Evolutionary conservation across 2,888 invertebrate species (phyloP).

Genomic region (Villa cingulata): DNA sequence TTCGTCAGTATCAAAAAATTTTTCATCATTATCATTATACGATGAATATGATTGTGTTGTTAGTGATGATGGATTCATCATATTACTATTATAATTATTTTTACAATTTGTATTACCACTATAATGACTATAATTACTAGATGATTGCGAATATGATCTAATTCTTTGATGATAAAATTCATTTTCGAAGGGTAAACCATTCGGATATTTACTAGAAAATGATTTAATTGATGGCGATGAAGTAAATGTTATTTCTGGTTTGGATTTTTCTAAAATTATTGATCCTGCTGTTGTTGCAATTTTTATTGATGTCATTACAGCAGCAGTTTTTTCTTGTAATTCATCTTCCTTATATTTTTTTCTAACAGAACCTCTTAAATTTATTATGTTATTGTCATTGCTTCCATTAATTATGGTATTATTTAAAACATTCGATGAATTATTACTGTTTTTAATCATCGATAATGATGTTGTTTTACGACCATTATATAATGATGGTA

Average conservation of each 20-base stretch:
- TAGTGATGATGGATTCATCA: no score
- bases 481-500: neutral
- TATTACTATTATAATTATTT: constrained; percentile 1
- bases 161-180: constrained; percentile 23
- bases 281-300: no score
- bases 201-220: constrained; percentile 34
- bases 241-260: no score
- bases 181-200: constrained; percentile 35
- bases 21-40: neutral
- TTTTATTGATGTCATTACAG: constrained; percentile 9
- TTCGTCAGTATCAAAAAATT: constrained; percentile 4
- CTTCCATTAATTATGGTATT: constrained; percentile 21
- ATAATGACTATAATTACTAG: constrained; percentile 34
- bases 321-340: constrained; percentile 23
- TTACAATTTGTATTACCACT: constrained; percentile 18
- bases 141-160: constrained; percentile 32
- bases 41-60: no score
- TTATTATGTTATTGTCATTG: constrained; percentile 14
- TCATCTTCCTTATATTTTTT: constrained; percentile 23
- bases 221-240: constrained; percentile 26
- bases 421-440: constrained; percentile 18
- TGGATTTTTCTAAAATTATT: no score
- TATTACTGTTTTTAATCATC: neutral
- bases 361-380: constrained; percentile 17
- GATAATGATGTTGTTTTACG: constrained; percentile 2